These are phyloP conservation scores for Zaprionus lachaisei DNA, from an alignment of 1,140 invertebrate species.

Conservation along the genomic window DNA sequence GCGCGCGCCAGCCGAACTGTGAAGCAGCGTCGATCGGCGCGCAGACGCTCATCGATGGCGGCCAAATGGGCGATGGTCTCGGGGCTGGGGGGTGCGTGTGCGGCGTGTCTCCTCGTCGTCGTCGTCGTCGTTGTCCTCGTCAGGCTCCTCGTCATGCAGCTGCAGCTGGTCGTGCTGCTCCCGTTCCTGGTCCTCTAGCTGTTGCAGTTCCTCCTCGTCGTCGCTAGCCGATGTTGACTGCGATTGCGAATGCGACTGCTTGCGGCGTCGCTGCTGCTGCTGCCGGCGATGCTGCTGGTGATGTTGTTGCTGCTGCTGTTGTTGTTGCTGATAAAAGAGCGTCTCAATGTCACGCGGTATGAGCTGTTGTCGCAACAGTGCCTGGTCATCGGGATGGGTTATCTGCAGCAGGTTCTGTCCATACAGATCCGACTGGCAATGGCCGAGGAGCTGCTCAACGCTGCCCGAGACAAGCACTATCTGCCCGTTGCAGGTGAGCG, in stretches of 20 bases:
- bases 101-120: slow-evolving; percentile 15
- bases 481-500: slow-evolving; percentile 92
- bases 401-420: slow-evolving; percentile 92
- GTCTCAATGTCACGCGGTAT: slow-evolving; percentile 85
- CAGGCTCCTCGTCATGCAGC: slow-evolving; percentile 58
- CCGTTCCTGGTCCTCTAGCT: slow-evolving; percentile 14
- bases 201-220: slow-evolving; percentile 55
- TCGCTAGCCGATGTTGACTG: slow-evolving; percentile 78
- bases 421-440: slow-evolving; percentile 93
- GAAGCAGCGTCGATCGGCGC: slow-evolving; percentile 84
- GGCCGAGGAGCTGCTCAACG: slow-evolving; percentile 92
- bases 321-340: slow-evolving; percentile 69
- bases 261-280: slow-evolving; percentile 23
- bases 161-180: neutral
- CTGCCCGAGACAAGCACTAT: slow-evolving; percentile 94
- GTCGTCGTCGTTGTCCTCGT: slow-evolving; percentile 43
- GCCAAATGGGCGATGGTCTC: slow-evolving; percentile 77
- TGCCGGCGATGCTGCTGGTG: slow-evolving; percentile 42
- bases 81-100: slow-evolving; percentile 64
- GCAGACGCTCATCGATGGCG: slow-evolving; percentile 75
- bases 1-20: slow-evolving; percentile 86
- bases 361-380: slow-evolving; percentile 88
- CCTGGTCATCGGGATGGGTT: slow-evolving; percentile 91
- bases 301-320: slow-evolving; percentile 41
- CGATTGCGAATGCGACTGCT: slow-evolving; percentile 56